Conservation (phyloP, 2,888 invertebrate species). For the Yponomeuta malinellus region DNA sequence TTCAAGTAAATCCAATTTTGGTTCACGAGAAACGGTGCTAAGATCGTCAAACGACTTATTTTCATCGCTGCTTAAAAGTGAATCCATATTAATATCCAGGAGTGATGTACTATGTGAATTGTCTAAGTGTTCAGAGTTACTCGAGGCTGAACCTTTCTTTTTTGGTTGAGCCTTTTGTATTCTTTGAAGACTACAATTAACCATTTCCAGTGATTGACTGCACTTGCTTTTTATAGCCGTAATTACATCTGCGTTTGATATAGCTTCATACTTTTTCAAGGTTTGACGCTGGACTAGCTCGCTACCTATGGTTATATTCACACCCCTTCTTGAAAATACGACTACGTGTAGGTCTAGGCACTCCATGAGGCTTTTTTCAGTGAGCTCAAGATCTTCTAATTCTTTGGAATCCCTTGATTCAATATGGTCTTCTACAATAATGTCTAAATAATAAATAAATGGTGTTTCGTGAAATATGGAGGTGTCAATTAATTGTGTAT, state of each 20-base stretch:
- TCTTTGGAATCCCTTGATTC: constrained; percentile 24
- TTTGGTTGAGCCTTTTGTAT: constrained; percentile 21
- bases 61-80: not conserved
- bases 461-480: not conserved
- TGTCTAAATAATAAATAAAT: not conserved
- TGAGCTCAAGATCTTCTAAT: constrained; percentile 23
- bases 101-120: not conserved
- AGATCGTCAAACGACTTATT: not conserved
- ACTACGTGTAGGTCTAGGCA: constrained; percentile 33
- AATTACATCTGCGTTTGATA: constrained; percentile 26
- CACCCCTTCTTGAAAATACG: constrained; percentile 26
- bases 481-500: not conserved
- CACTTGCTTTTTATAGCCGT: constrained; percentile 30
- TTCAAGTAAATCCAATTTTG: not conserved
- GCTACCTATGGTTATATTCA: constrained; percentile 19
- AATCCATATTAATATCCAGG: not conserved
- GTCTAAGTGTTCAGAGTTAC: not conserved
- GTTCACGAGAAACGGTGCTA: not conserved
- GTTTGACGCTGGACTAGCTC: constrained; percentile 20
- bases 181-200: constrained; percentile 30
- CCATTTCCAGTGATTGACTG: constrained; percentile 22
- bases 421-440: constrained; percentile 13
- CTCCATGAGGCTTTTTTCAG: constrained; percentile 22
- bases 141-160: not conserved
- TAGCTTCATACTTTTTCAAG: constrained; percentile 22